Evolutionary conservation across 2,797 vertebrate species (phyloP).

Genomic region (Myiothlypis coronata): DNA sequence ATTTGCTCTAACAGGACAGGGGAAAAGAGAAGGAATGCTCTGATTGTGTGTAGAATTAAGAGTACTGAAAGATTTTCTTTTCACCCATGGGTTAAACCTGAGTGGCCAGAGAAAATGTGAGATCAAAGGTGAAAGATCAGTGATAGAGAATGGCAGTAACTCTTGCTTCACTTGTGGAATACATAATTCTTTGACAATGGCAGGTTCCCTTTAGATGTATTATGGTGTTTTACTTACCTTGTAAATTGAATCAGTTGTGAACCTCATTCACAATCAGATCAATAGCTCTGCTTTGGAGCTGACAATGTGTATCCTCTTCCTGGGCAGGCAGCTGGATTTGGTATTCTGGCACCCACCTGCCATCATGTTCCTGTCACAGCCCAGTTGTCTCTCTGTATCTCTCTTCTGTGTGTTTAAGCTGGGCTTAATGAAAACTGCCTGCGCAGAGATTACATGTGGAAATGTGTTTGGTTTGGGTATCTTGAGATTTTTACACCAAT

Average conservation of each 20-base stretch:
- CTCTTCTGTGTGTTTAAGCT: neutral
- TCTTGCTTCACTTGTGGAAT: neutral
- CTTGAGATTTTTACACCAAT: neutral
- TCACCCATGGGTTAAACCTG: neutral
- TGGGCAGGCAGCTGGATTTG: neutral
- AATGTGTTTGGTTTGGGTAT: neutral
- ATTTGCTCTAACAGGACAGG: neutral
- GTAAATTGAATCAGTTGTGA: neutral
- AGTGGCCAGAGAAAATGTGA: neutral
- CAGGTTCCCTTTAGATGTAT: neutral
- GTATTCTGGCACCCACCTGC: neutral
- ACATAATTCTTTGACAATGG: rapidly evolving
- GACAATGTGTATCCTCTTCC: neutral
- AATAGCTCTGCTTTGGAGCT: neutral
- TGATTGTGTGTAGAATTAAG: neutral
- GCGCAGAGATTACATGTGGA: neutral
- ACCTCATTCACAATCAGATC: neutral
- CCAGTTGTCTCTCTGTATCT: rapidly evolving
- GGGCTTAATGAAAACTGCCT: neutral
- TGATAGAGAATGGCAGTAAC: neutral
- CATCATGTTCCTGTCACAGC: neutral
- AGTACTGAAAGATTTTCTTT: neutral
- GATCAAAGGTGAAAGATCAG: neutral
- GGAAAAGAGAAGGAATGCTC: neutral
- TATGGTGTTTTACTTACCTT: neutral